A percentile compares a stretch with the other conserved stretches of the same genome.
Evolutionary conservation across 1,140 invertebrate species (phyloP).

Genomic region (Dinoponera quadriceps): DNA sequence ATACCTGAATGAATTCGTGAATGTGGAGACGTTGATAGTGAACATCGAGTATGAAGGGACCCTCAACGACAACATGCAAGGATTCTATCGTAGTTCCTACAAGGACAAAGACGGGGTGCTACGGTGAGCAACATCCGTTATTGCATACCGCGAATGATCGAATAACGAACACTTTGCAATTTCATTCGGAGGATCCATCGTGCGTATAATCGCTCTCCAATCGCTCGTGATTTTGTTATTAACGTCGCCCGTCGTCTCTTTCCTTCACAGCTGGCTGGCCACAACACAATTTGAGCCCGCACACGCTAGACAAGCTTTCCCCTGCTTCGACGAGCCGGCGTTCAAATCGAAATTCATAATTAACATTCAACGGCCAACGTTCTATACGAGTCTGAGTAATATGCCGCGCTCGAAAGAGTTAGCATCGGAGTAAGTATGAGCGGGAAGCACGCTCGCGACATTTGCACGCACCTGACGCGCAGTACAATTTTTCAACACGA

Average conservation of each 20-base stretch:
- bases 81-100: slow-evolving; percentile 89
- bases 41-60: slow-evolving; percentile 84
- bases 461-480: no score
- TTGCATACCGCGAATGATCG: not conserved
- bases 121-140: slow-evolving; percentile 72
- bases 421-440: slow-evolving; percentile 62
- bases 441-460: not conserved
- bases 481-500: not conserved
- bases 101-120: slow-evolving; percentile 60
- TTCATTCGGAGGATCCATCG: not conserved
- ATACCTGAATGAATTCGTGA: slow-evolving; percentile 47
- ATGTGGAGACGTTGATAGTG: slow-evolving; percentile 73
- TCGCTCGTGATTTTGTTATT: not conserved
- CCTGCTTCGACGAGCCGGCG: slow-evolving; percentile 95
- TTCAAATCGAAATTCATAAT: slow-evolving; percentile 93
- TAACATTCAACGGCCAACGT: slow-evolving; percentile 86
- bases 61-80: slow-evolving; percentile 86
- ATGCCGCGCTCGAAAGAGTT: slow-evolving; percentile 77
- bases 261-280: slow-evolving; percentile 87
- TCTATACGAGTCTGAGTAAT: slow-evolving; percentile 84
- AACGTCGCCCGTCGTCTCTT: not conserved
- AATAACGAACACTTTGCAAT: not conserved
- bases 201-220: no score
- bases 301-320: slow-evolving; percentile 93
- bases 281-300: slow-evolving; percentile 94